A percentile compares a stretch with the other conserved stretches of the same genome.
Evolutionary conservation across 2,797 vertebrate species (phyloP).

Genomic region (Lepus oiostolus): DNA sequence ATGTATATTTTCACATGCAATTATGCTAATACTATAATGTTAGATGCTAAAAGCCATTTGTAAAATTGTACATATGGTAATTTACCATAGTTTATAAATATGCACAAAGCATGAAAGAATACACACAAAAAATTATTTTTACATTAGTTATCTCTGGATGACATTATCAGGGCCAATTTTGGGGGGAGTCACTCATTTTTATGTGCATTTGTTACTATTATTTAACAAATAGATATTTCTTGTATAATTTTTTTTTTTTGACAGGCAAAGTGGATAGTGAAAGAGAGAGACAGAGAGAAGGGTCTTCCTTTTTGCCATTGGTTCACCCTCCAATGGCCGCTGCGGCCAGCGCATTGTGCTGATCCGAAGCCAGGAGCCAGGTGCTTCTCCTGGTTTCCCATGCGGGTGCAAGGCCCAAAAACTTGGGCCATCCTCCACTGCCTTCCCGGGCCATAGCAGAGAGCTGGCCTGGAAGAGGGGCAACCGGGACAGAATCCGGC

Average conservation of each 20-base stretch:
- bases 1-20: background rate
- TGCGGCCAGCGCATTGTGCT: no score
- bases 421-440: no score
- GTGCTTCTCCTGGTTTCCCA: no score
- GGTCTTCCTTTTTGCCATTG: no score
- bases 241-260: background rate
- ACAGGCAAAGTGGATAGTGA: no score
- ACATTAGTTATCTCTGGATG: background rate
- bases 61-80: constrained; percentile 8
- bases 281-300: no score
- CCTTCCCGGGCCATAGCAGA: no score
- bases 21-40: background rate
- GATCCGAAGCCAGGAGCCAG: no score
- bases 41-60: constrained; percentile 2
- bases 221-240: background rate
- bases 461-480: no score
- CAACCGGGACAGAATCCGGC: no score
- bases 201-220: background rate
- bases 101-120: background rate
- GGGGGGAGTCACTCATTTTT: background rate
- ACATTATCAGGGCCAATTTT: background rate
- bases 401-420: no score
- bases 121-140: background rate
- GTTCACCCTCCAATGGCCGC: no score
- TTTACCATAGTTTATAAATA: background rate